These are phyloP conservation scores for Zophobas atratus DNA, from an alignment of 1,140 invertebrate species.

Conservation along the genomic window DNA sequence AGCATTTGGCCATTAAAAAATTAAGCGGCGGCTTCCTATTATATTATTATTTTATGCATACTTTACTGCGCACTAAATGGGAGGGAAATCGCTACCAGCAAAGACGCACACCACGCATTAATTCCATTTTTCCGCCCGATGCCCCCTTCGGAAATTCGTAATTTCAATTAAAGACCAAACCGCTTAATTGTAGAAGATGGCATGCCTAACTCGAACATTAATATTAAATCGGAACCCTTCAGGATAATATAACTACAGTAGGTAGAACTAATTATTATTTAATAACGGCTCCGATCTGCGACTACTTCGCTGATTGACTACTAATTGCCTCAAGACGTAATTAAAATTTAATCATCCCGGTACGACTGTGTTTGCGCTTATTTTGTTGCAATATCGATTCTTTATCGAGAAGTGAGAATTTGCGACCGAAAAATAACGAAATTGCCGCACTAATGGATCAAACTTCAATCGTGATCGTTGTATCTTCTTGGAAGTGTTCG, in stretches of 20 bases:
- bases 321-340: constrained; percentile 65
- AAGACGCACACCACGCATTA: constrained; percentile 14
- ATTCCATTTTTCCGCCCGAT: constrained; percentile 10
- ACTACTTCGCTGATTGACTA: constrained; percentile 64
- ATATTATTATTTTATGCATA: constrained; percentile 68
- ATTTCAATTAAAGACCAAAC: constrained; percentile 29
- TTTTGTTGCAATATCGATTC: constrained; percentile 17
- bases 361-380: constrained; percentile 39
- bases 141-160: background rate
- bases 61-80: constrained; percentile 64
- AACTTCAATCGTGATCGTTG: constrained; percentile 39
- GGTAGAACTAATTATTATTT: constrained; percentile 65
- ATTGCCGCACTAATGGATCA: constrained; percentile 15
- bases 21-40: constrained; percentile 65
- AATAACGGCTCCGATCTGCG: constrained; percentile 62
- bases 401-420: background rate
- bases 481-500: constrained; percentile 53
- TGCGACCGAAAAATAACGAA: background rate
- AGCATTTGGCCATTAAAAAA: constrained; percentile 69
- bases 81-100: constrained; percentile 58
- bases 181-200: constrained; percentile 38
- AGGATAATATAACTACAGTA: constrained; percentile 63
- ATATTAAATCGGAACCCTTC: constrained; percentile 60
- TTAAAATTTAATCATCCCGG: constrained; percentile 64
- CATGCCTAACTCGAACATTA: constrained; percentile 52